Percentiles rank a stretch among this genome's conserved stretches.
phyloP scores from a whole-genome alignment of 2,113 vertebrate species.

The Cynocephalus volans region DNA sequence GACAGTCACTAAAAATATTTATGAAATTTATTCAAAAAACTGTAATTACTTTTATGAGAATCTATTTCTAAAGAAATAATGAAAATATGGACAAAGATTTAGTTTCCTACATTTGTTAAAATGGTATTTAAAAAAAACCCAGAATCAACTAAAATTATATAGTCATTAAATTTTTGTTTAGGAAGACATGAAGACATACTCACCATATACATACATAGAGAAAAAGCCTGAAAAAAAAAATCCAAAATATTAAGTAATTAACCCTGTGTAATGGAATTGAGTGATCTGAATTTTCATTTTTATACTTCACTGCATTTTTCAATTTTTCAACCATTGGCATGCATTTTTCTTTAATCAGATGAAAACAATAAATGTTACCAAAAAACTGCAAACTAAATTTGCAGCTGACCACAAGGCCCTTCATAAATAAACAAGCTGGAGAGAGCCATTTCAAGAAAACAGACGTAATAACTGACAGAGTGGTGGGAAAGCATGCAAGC shows the following conservation, averaged over 20 bases:
- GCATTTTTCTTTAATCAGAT: slow-evolving; percentile 76
- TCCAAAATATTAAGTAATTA: slow-evolving; percentile 53
- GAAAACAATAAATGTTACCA: slow-evolving; percentile 81
- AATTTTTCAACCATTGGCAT: slow-evolving; percentile 74
- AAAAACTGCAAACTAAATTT: slow-evolving; percentile 78
- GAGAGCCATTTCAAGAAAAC: slow-evolving; percentile 73
- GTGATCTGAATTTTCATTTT: slow-evolving; percentile 67
- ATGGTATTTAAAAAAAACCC: background rate
- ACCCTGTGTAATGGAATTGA: slow-evolving; percentile 57
- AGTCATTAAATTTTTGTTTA: slow-evolving; percentile 29
- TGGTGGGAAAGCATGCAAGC: slow-evolving; percentile 77
- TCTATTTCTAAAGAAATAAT: slow-evolving; percentile 20
- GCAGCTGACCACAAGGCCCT: slow-evolving; percentile 77
- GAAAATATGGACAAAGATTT: background rate
- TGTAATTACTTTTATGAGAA: background rate
- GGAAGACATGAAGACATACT: background rate
- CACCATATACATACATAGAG: background rate
- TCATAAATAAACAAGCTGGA: slow-evolving; percentile 83
- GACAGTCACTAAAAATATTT: background rate
- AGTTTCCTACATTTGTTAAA: background rate
- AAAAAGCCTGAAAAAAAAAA: slow-evolving; percentile 18
- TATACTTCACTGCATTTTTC: slow-evolving; percentile 52
- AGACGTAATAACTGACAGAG: slow-evolving; percentile 71
- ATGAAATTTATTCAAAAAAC: background rate
- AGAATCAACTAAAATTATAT: slow-evolving; percentile 33